Evolutionary conservation across 1,140 invertebrate genomes (phyloP).

Genomic region (Oncopeltus fasciatus): DNA sequence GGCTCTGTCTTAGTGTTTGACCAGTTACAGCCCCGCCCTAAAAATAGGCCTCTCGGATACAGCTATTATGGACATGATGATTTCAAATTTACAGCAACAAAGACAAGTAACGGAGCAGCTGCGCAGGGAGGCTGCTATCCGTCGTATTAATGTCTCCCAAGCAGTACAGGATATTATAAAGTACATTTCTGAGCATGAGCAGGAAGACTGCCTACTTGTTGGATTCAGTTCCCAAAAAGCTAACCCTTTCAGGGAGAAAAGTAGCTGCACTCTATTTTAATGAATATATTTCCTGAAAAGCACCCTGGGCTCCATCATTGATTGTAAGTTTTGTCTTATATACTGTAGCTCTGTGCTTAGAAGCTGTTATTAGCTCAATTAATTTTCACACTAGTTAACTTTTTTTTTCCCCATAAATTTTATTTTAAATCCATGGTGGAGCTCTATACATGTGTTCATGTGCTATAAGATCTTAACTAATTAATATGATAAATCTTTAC

Average conservation of each 20-base stretch:
- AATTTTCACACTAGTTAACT: too few species aligned
- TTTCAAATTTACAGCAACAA: constrained; percentile 80
- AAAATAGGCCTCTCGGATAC: constrained; percentile 69
- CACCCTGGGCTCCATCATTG: too few species aligned
- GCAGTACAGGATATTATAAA: constrained; percentile 87
- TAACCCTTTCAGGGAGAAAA: constrained; percentile 95
- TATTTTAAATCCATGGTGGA: too few species aligned
- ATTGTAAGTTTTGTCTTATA: too few species aligned
- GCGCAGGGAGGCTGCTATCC: constrained; percentile 76
- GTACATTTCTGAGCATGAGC: constrained; percentile 81
- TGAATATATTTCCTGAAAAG: too few species aligned
- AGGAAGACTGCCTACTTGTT: constrained; percentile 87
- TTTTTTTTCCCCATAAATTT: too few species aligned
- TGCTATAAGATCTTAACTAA: too few species aligned
- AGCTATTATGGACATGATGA: constrained; percentile 79
- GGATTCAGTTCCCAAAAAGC: constrained; percentile 92
- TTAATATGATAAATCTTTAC: too few species aligned
- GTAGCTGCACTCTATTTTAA: constrained; percentile 72
- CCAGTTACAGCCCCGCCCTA: constrained; percentile 8
- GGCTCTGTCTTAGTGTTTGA: neutral
- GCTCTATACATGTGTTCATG: too few species aligned
- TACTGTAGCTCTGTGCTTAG: too few species aligned
- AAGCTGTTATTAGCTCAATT: too few species aligned
- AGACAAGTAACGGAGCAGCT: constrained; percentile 85
- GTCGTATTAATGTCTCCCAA: constrained; percentile 71